A percentile compares a stretch with the other conserved stretches of the same genome.
Evolutionary conservation across 2,113 vertebrate genomes (phyloP).

Genomic region (Platichthys flesus): DNA sequence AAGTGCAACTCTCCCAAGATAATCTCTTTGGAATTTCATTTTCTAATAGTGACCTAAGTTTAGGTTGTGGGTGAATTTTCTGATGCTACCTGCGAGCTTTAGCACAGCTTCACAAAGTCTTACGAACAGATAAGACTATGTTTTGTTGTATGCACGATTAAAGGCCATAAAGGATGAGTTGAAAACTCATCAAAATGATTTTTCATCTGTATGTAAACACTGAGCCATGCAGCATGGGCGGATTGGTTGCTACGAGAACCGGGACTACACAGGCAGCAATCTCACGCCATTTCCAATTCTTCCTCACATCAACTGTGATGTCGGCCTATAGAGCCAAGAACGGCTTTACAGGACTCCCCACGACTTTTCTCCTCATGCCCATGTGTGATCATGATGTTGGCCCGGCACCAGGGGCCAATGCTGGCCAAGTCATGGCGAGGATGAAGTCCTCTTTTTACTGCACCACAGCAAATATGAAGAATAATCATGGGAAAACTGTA

Average conservation of each 20-base stretch:
- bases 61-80: conserved; percentile 8
- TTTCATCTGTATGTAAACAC: neutral
- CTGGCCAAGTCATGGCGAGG: neutral
- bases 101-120: no score
- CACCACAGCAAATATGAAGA: neutral
- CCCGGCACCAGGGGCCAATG: neutral
- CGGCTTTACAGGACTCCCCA: neutral
- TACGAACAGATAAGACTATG: neutral
- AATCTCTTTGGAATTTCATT: conserved; percentile 43
- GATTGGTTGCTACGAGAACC: neutral
- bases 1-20: neutral
- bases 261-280: neutral
- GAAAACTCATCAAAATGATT: neutral
- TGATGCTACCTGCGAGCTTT: neutral
- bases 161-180: neutral
- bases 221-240: neutral
- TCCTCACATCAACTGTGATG: neutral
- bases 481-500: neutral
- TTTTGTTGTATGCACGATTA: neutral
- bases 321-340: neutral
- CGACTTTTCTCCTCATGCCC: neutral
- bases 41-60: conserved; percentile 22
- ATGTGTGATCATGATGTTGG: neutral
- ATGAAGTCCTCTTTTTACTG: neutral
- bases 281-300: neutral